Conservation (phyloP, 2,797 vertebrate species). For the Bradypodion ventrale region DNA sequence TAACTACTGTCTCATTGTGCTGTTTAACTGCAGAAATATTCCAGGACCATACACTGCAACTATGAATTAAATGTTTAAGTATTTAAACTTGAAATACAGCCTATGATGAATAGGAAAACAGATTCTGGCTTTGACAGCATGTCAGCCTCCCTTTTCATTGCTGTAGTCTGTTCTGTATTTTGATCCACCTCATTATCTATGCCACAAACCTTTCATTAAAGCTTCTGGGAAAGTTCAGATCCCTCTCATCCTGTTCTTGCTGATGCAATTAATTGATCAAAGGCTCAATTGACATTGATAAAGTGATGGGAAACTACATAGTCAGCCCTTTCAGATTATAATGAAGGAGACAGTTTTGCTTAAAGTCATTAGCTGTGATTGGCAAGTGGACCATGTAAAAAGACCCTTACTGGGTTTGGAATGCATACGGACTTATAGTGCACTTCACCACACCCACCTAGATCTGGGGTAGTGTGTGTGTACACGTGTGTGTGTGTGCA, state of each 20-base stretch:
- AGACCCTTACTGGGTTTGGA: constrained; percentile 1
- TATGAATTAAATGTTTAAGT: background rate
- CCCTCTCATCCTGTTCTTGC: constrained; percentile 47
- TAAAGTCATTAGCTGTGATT: constrained; percentile 34
- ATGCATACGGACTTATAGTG: background rate
- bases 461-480: no score
- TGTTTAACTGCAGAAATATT: background rate
- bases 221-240: constrained; percentile 27
- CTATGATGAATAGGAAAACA: background rate
- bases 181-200: constrained; percentile 10
- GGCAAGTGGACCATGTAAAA: background rate
- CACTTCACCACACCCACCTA: no score
- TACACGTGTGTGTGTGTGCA: no score
- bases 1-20: background rate
- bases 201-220: constrained; percentile 24
- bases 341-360: constrained; percentile 23
- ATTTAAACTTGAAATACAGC: background rate
- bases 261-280: constrained; percentile 37
- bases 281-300: constrained; percentile 26
- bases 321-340: background rate
- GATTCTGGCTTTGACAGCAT: background rate
- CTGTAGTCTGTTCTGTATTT: constrained; percentile 12
- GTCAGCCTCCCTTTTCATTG: constrained; percentile 23
- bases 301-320: constrained; percentile 45
- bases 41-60: background rate